Base-by-base conservation (phyloP, 2,113 vertebrate species). In the Tachysurus vachellii region DNA sequence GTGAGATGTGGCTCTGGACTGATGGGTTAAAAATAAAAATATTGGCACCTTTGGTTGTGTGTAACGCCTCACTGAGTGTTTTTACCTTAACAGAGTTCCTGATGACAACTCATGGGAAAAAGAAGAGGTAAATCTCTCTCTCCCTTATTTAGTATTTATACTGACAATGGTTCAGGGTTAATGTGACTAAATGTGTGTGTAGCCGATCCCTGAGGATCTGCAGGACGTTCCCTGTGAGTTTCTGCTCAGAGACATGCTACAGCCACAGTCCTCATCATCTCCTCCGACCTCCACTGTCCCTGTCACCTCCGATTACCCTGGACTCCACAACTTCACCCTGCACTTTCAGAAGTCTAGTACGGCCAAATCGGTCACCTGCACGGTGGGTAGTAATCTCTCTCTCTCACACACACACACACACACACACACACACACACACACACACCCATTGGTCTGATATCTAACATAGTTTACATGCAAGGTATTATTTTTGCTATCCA, bases 351-450 rank as follows among this genome's bases (percentile, higher is more conserved):
- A 93, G 3, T 95, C 95, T 0, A 93, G 95, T 31, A 95, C 93
- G 0, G 94, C 95, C 87, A 96, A 96, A 44, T 95, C 95, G 0
- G 95, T 96, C 53, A 96, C 94, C 21, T 95, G 94, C 90, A 96
- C 95, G 14, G 95, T 96, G n/a, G 94, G 93, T 94, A 31, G 47
- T 19, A 70, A 42, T 21, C 73, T 16, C 7, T 59, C 44, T 16
- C n/a, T 14, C 31, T 47, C 71, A 64, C 61, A 76, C 31, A 61
- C 68, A 42, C 66, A 57, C 42, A 36, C 56, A n/a, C 54, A 61
- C 80, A 71, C 68, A 42, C 68, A 21, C 68, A 21, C 31, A 71
- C 68, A 36, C 68, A 21, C 56, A 28, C 13, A 14, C 57, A 59
- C 57, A 21, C 57, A 31, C 47, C 56, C 73, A 80, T 23, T 84